Base-by-base conservation (phyloP, 2,888 invertebrate genomes). In the Elmis aenea region DNA sequence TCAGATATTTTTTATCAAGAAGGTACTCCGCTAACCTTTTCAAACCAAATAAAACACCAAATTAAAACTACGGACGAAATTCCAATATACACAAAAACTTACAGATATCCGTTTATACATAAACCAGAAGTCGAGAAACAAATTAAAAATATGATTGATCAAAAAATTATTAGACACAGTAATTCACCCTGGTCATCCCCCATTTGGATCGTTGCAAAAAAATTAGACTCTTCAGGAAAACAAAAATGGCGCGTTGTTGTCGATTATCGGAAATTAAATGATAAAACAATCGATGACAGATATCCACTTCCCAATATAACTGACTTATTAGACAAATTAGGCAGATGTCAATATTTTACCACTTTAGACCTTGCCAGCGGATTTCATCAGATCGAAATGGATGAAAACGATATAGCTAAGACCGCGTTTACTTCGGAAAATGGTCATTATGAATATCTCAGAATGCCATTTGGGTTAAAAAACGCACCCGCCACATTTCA, bases 131-230 rank as follows among this genome's bases (percentile, higher is more conserved):
- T 57, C 9, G 9, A 45, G 23, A 38, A 32, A 6, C 46, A 50
- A 46, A 45, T 50, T 6, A 3, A 27, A 3, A 32, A 48, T 24
- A 45, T 53, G 42, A 23, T 53, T 27, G 26, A 47, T 4, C 31
- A 50, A 20, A 37, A 33, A 5, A 52, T 53, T 8, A 50, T 53
- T 9, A 33, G 47, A 34, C 45, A 40, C 14, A 39, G 33, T 21
- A 16, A 33, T 5, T 43, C 45, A 6, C 49, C 52, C 6, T 54
- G 43, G 47, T 37, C 37, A 5, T 36, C 38, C 11, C 52, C 54
- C 4, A 35, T 54, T 15, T 51, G 46, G 50, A 36, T 55, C 2
- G 51, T 55, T 5, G 49, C 54, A 1, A 50, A 56, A 35, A 54
- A 54, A 41, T 5, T 23, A 2, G 55, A 55, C 26, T 45, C 51